A percentile compares a stretch with the other conserved stretches of the same genome.
Evolutionary conservation across 2,888 invertebrate species (phyloP).

Genomic region (Polyommatus iphigenia): DNA sequence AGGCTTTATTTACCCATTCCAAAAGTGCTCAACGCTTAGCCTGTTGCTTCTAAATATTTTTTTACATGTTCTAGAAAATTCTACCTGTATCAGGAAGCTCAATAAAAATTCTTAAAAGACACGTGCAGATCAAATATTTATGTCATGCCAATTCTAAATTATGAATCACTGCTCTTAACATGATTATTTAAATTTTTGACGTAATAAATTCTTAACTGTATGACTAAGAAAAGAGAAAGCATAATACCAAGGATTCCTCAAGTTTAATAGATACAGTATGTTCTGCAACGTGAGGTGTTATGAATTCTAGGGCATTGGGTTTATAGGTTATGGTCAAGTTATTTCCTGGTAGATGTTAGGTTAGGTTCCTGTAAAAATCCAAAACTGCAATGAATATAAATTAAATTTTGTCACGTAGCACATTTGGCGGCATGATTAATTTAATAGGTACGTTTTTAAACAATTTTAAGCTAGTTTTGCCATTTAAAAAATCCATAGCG

Average conservation of each 20-base stretch:
- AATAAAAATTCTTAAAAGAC: not conserved
- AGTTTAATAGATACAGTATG: constrained; percentile 22
- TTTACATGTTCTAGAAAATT: too few relatives aligned
- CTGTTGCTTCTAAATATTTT: too few relatives aligned
- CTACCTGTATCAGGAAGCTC: not conserved
- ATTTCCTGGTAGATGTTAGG: not conserved
- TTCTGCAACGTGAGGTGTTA: constrained; percentile 20
- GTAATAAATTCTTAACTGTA: constrained; percentile 31
- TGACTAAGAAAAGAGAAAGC: constrained; percentile 41
- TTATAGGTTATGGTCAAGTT: not conserved
- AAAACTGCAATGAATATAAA: not conserved
- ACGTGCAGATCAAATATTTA: not conserved
- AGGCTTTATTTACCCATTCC: too few relatives aligned
- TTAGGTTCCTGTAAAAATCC: not conserved
- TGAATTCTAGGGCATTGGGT: constrained; percentile 9
- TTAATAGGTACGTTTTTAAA: too few relatives aligned
- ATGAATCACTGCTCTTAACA: constrained; percentile 48
- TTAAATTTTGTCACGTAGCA: not conserved
- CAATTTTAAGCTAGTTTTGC: too few relatives aligned
- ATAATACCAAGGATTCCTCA: constrained; percentile 29
- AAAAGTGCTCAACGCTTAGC: too few relatives aligned
- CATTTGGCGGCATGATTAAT: too few relatives aligned
- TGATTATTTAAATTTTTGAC: constrained; percentile 36
- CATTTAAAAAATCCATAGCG: too few relatives aligned
- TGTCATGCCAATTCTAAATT: constrained; percentile 36